Base-by-base conservation (phyloP, 2,888 invertebrate species). In the Podotricha telesiphe region DNA sequence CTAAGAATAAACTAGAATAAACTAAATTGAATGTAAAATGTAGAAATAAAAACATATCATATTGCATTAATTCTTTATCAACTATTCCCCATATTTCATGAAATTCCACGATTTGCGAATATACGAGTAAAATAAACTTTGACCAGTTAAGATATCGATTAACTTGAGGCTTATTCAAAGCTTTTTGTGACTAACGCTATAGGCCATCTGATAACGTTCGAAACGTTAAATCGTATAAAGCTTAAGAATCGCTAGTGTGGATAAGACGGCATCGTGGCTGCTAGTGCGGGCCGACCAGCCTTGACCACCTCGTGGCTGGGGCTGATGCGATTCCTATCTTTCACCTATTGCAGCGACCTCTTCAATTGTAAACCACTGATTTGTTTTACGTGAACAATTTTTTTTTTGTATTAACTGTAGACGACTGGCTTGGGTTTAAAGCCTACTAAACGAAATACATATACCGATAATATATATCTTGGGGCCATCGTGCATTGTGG, bases 141-240 rank as follows among this genome's bases (percentile, higher is more conserved):
- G 45, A 59, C 80, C 81, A 59, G 42, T 28, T 59, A 74, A 64
- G 61, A 69, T 85, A 89, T 90, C 87, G 88, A 90, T 87, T 86
- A 83, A 74, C 79, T 80, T 76, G 76, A 82, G 76, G 73, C 79
- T 84, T 84, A 84, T 83, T 86, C 83, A 82, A 79, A 81, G 82
- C 77, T 81, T 66, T 87, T 89, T 87, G 88, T 86, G 85, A 80
- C 79, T 79, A 79, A 76, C 79, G 79, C 81, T 61, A 66, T 65
- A 86, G 86, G 87, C 84, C 85, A 91, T 91, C 90, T 84, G 91
- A 91, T 91, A 91, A 89, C 83, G 82, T 65, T 79, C 76, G 75
- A 79, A 90, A 86, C 86, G 82, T 84, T 86, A 87, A 86, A 89
- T 89, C 85, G 89, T 89, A 89, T 91, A 87, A 89, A 83, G 85